phyloP scores from a whole-genome alignment of 2,888 invertebrate species.

The Tricholauxania praeusta region DNA sequence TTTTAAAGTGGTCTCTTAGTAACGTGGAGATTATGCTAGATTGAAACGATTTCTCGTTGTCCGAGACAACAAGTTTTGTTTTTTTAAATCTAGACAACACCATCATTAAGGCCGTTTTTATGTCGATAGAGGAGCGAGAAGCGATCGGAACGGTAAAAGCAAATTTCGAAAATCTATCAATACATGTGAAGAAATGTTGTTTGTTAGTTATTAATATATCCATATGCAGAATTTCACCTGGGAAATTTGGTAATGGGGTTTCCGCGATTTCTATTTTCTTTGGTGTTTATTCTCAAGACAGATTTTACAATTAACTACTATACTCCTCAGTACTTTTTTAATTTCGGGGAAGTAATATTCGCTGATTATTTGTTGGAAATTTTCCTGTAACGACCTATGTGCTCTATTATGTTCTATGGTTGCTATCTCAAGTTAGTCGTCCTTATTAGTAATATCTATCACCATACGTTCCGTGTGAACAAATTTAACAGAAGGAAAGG shows the following conservation, averaged over 20 bases:
- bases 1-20: constrained; percentile 38
- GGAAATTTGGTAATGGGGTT: too few relatives aligned
- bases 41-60: constrained; percentile 37
- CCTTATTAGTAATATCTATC: constrained; percentile 40
- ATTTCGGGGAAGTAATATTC: constrained; percentile 37
- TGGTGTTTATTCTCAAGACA: constrained; percentile 36
- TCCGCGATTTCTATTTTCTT: constrained; percentile 35
- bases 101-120: constrained; percentile 33
- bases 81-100: constrained; percentile 32
- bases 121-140: constrained; percentile 32
- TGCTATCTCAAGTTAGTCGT: constrained; percentile 41
- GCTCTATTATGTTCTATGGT: constrained; percentile 38
- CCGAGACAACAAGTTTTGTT: constrained; percentile 38
- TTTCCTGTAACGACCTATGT: constrained; percentile 36
- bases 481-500: too few relatives aligned
- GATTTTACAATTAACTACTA: constrained; percentile 37
- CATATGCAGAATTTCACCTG: too few relatives aligned
- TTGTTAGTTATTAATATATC: constrained; percentile 31
- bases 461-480: constrained; percentile 33
- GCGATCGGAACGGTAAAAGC: constrained; percentile 33
- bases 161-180: constrained; percentile 31
- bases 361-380: constrained; percentile 34
- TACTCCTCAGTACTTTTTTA: constrained; percentile 33
- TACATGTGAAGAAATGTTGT: constrained; percentile 36
- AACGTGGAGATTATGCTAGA: constrained; percentile 29